Conservation (phyloP, 1,140 invertebrate genomes). For the Camponotus pennsylvanicus region DNA sequence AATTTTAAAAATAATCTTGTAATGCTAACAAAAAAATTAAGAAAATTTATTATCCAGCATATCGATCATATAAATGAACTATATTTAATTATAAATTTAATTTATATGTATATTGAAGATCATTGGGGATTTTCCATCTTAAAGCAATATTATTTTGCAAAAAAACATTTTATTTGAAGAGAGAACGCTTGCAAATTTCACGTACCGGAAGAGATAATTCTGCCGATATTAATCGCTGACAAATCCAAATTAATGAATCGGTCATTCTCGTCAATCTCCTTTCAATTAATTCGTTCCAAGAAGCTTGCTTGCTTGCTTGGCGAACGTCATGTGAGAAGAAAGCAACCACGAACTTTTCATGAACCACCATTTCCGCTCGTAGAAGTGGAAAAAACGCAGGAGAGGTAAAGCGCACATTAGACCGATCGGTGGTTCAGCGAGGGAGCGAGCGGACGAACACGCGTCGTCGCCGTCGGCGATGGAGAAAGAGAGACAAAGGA, state of each 20-base stretch:
- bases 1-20: not conserved
- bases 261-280: slow-evolving; percentile 16
- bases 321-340: slow-evolving; percentile 41
- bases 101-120: not conserved
- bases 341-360: slow-evolving; percentile 42
- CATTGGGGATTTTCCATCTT: not conserved
- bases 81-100: no score
- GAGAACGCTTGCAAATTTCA: not conserved
- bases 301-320: slow-evolving; percentile 12
- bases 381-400: slow-evolving; percentile 16
- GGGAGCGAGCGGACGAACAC: slow-evolving; percentile 32
- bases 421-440: slow-evolving; percentile 1
- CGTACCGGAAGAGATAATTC: slow-evolving; percentile 54
- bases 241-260: slow-evolving; percentile 17
- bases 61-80: no score
- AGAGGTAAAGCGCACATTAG: slow-evolving; percentile 12
- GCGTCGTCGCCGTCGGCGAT: slow-evolving; percentile 60
- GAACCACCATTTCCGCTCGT: slow-evolving; percentile 11
- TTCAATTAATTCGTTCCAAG: not conserved
- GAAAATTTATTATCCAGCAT: not conserved
- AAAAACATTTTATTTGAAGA: not conserved
- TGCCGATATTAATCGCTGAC: slow-evolving; percentile 20
- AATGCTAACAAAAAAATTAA: not conserved
- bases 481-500: slow-evolving; percentile 66
- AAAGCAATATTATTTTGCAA: slow-evolving; percentile 24